Evolutionary conservation across 1,140 invertebrate genomes (phyloP), one percentile per base, ranked within the genome.

Genomic region (Neelides sp.): DNA sequence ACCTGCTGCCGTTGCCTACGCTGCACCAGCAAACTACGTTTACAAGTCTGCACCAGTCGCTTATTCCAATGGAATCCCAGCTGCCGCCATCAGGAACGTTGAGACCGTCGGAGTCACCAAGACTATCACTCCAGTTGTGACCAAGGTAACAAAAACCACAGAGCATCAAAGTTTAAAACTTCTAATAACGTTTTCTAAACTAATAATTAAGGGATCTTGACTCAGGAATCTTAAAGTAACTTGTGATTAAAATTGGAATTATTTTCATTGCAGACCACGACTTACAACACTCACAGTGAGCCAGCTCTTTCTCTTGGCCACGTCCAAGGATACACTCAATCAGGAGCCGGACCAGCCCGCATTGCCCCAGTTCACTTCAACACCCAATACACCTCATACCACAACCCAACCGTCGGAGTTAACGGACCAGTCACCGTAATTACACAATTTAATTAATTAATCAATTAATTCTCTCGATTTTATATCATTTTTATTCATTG

Each of bases 61-160:
- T 0, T 59, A 59, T 30, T 51, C 47, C 15, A 48, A 59, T 19
- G 17, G 44, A 8, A 53, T 60, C 20, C 54, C 51, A 13, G 58
- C 58, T 37, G 58, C 58, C 13, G 58, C 58, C n/a, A 60, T 60
- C 24, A 34, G 55, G 4, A 56, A 60, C 35, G 58, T 60, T 22
- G 58, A 60, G 32, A 56, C 54, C 26, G 54, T 60, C 3, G 58
- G 52, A 24, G 58, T 60, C 19, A 60, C 58, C 32, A 60, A 60
- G 28, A 60, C 58, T 4, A 60, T 60, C n/a, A 60, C 58, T 39
- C 58, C 58, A 20, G 58, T 60, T 10, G 52, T 60, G 12, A 60
- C 58, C 10, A 60, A 60, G 39, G n/a, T n/a, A n/a, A n/a, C n/a
- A n/a, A n/a, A n/a, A n/a, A n/a, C n/a, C n/a, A n/a, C n/a, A n/a